phyloP scores from a whole-genome alignment of 2,888 invertebrate species.

The Spatulosminthurus flaviceps region DNA sequence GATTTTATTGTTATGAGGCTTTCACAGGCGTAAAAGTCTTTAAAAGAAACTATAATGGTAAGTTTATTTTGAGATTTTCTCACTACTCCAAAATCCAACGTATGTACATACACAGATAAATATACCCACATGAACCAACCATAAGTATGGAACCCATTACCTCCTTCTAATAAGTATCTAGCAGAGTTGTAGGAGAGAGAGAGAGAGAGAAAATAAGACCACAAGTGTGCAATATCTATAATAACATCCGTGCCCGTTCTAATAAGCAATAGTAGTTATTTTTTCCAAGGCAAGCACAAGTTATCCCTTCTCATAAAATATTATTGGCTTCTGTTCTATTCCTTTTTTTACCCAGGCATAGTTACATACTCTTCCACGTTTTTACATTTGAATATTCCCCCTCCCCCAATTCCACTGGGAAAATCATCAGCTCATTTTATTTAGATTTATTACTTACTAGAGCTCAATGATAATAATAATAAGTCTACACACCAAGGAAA shows the following conservation, averaged over 20 bases:
- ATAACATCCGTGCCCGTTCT: not conserved
- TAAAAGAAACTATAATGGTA: slow-evolving; percentile 32
- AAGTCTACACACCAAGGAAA: not conserved
- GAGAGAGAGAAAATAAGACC: too few relatives aligned
- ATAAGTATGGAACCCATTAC: slow-evolving; percentile 5
- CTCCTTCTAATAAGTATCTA: not conserved
- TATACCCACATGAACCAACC: too few relatives aligned
- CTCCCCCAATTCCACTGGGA: not conserved
- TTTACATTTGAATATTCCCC: too few relatives aligned
- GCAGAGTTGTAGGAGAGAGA: too few relatives aligned
- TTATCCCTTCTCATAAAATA: slow-evolving; percentile 4
- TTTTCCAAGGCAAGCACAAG: not conserved
- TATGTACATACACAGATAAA: too few relatives aligned
- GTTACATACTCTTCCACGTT: not conserved
- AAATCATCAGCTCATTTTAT: slow-evolving; percentile 14
- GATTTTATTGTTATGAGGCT: slow-evolving; percentile 43
- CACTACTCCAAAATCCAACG: not conserved
- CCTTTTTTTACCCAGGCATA: not conserved
- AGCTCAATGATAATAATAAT: not conserved
- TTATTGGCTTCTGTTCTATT: not conserved
- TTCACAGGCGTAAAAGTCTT: slow-evolving; percentile 46
- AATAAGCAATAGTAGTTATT: not conserved
- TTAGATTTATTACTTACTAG: slow-evolving; percentile 6
- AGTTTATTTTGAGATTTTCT: slow-evolving; percentile 37
- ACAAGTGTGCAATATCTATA: slow-evolving; percentile 13